Percentiles rank a stretch among this genome's conserved stretches.
Evolutionary conservation across 2,797 vertebrate genomes (phyloP).

Genomic region (Megaceryle alcyon): DNA sequence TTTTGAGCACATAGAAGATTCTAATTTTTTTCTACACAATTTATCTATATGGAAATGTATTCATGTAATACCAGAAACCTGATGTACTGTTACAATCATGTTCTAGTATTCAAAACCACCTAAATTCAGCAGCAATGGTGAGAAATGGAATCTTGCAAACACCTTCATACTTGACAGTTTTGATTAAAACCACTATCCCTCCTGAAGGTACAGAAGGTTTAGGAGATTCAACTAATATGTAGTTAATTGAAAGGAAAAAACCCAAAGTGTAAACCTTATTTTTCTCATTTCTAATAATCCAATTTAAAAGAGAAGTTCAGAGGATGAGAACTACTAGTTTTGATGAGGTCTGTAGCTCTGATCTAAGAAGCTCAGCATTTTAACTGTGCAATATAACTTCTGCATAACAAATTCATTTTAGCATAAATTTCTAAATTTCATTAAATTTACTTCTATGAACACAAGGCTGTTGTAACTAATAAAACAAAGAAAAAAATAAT

Average conservation of each 20-base stretch:
- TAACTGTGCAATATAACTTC: background rate
- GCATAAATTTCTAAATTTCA: background rate
- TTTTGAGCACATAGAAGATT: background rate
- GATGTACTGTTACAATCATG: background rate
- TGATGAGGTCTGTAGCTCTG: background rate
- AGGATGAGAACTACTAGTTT: background rate
- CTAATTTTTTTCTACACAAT: background rate
- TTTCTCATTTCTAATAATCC: background rate
- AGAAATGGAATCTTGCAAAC: background rate
- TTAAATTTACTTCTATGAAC: background rate
- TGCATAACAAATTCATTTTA: background rate
- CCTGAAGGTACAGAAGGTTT: background rate
- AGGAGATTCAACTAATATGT: background rate
- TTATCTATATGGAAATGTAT: background rate
- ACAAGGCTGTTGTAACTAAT: background rate
- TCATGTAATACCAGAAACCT: background rate
- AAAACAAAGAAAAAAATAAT: background rate
- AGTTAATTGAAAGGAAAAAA: background rate
- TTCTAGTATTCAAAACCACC: background rate
- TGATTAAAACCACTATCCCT: background rate
- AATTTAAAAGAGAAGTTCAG: background rate
- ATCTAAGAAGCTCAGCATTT: background rate
- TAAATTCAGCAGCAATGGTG: background rate
- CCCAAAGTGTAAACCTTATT: background rate
- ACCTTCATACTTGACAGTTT: background rate